A percentile compares a stretch with the other conserved stretches of the same genome.
These are phyloP conservation scores for Drosophila leonis DNA, from an alignment of 2,888 invertebrate species.

Conservation along the genomic window DNA sequence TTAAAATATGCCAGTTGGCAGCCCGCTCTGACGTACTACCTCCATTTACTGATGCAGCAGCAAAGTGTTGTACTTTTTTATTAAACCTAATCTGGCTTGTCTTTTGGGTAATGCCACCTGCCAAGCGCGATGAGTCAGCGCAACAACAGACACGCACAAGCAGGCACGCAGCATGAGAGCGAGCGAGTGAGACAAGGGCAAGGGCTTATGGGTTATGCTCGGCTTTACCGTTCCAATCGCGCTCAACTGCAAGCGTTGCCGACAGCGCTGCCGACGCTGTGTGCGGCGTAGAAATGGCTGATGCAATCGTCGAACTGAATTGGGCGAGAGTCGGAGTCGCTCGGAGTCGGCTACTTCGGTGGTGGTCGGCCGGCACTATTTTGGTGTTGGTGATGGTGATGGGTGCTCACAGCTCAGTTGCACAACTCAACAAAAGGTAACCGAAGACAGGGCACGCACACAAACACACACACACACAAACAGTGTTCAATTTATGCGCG, in stretches of 20 bases:
- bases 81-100: conserved; percentile 17
- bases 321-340: conserved; percentile 59
- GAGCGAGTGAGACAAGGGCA: conserved; percentile 40
- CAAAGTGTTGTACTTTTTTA: not conserved
- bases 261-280: conserved; percentile 10
- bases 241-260: conserved; percentile 28
- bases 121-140: conserved; percentile 38
- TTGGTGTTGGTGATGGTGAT: conserved; percentile 27
- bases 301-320: conserved; percentile 68
- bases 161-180: conserved; percentile 9
- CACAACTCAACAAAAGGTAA: conserved; percentile 62
- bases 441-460: conserved; percentile 30
- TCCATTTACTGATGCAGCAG: not conserved
- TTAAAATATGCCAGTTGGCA: conserved; percentile 14
- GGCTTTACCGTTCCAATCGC: conserved; percentile 25
- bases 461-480: conserved; percentile 26
- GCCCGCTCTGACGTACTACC: conserved; percentile 15
- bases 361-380: conserved; percentile 44
- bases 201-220: conserved; percentile 50
- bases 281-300: conserved; percentile 66
- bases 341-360: conserved; percentile 36
- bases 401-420: conserved; percentile 50
- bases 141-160: not conserved
- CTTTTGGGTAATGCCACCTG: conserved; percentile 28
- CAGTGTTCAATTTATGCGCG: conserved; percentile 21